Base-by-base conservation (phyloP, 2,797 vertebrate species). In the Limnodromus scolopaceus region DNA sequence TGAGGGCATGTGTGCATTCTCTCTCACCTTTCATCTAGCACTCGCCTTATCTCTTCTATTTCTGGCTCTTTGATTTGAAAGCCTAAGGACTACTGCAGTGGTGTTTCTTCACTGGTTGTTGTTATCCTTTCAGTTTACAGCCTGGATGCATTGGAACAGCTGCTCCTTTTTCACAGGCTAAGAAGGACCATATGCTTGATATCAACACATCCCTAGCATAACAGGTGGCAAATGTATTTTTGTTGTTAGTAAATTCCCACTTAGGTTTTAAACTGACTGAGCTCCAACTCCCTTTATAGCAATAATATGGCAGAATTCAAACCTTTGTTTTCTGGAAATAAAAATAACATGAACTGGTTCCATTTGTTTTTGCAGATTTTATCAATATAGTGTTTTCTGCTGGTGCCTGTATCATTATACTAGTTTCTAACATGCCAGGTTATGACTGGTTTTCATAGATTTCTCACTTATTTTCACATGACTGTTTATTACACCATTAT, bases 181-280 rank as follows among this genome's bases (percentile, higher is more conserved):
- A n/a, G 68, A 49, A 45, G 36, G 38, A 70, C 80, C 55, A 83
- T 88, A 93, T 92, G 92, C 28, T 92, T 79, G 32, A 20, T 54
- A 71, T 83, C 74, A 92, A 84, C 84, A 84, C n/a, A 23, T 55
- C 38, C 6, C 34, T 43, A 39, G 87, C 60, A 30, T 76, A 93
- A 92, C 85, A 88, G 70, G 61, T 68, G 87, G 75, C 27, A 80
- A 92, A 85, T 76, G 28, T 34, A 38, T 41, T 93, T 96, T 72
- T 92, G 69, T 81, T 80, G 64, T 36, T 93, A 82, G 81, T 89
- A 87, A 96, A 87, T 84, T 95, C 39, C 64, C 76, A 86, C 54
- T 93, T 96, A 58, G n/a, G 11, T 77, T 87, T 94, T 84, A 84
- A 91, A 89, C 71, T 74, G 91, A 60, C 66, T 36, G 54, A 79